Percentiles rank a stretch among this genome's conserved stretches.
These are phyloP conservation scores for Parazoanthus swiftii DNA, from an alignment of 92 coral and sea anemone species.

Conservation along the genomic window DNA sequence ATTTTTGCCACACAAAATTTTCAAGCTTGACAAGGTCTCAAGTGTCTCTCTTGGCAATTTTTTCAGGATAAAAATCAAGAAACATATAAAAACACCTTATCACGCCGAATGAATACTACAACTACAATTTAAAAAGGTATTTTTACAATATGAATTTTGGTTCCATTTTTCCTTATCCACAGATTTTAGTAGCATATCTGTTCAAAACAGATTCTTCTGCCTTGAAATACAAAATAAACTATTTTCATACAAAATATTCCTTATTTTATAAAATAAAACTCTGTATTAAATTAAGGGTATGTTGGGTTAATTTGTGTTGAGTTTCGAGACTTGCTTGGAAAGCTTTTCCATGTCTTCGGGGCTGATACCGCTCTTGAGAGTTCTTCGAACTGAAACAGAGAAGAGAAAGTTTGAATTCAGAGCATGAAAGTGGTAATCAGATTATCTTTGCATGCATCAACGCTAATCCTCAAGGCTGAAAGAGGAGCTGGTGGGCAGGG, in stretches of 20 bases:
- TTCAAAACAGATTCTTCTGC: slow-evolving; percentile 52
- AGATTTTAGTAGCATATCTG: slow-evolving; percentile 25
- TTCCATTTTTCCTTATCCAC: slow-evolving; percentile 19
- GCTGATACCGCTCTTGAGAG: slow-evolving; percentile 90
- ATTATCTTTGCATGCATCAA: not conserved
- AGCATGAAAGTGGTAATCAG: not conserved
- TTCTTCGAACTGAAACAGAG: slow-evolving; percentile 81
- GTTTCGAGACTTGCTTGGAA: slow-evolving; percentile 70
- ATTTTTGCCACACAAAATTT: too few relatives aligned
- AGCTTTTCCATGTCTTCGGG: slow-evolving; percentile 91
- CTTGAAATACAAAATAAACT: slow-evolving; percentile 54
- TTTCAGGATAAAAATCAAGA: not conserved
- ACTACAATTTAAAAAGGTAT: slow-evolving; percentile 9
- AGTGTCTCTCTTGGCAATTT: not conserved
- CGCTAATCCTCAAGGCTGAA: too few relatives aligned
- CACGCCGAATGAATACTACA: not conserved
- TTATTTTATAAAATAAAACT: slow-evolving; percentile 42
- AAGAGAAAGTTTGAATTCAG: not conserved
- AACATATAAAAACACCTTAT: not conserved
- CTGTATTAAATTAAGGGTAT: slow-evolving; percentile 40
- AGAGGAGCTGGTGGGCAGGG: too few relatives aligned
- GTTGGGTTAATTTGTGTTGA: slow-evolving; percentile 63
- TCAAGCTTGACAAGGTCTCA: not conserved
- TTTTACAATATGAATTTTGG: slow-evolving; percentile 31
- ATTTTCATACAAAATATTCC: slow-evolving; percentile 40